Base-by-base conservation (phyloP, 1,140 invertebrate species). In the Drosophila navojoa region DNA sequence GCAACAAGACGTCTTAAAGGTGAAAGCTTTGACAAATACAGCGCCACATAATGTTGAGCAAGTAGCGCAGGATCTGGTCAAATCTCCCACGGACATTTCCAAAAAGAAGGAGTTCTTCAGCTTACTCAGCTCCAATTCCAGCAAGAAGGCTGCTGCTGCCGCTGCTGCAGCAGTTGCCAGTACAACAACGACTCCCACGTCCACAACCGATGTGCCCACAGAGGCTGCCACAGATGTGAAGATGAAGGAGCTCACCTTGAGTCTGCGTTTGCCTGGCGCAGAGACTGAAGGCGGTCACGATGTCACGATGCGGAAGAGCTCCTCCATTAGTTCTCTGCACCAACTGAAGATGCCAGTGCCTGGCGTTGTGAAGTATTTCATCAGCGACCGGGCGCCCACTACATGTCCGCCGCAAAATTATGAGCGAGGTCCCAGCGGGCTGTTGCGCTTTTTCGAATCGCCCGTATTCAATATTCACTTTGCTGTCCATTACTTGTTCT, bases 381-480 rank as follows among this genome's bases (percentile, higher is more conserved):
- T 91, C 25, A 87, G 85, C 58, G 91, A 92, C 29, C 71, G 80
- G n/a, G 67, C 78, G 11, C 61, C 72, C 1, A 63, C 71, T 9
- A 32, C 69, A 7, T 71, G 78, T 10, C 19, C 45, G 4, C 58
- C 67, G n/a, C 75, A 77, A 49, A 90, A 90, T 64, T 84, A 77
- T 22, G 86, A 86, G 71, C 93, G 92, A 78, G 93, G 80, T 94
- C 91, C 90, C 44, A 92, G 90, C 27, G 91, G 96, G 92, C 93
- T 99, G 55, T 93, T 99, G 66, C 93, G 98, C 77, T 94, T 99
- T 79, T 98, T 99, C 90, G 98, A 99, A 92, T 98, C 98, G 73
- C 98, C 97, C 93, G 94, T 98, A 61, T 99, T 99, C 92, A 97
- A 99, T 92, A 98, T 99, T 95, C 97, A 97, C 64, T 98, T 99